These are phyloP conservation scores for Tenrec ecaudatus DNA, from an alignment of 2,113 vertebrate species.

Conservation along the genomic window DNA sequence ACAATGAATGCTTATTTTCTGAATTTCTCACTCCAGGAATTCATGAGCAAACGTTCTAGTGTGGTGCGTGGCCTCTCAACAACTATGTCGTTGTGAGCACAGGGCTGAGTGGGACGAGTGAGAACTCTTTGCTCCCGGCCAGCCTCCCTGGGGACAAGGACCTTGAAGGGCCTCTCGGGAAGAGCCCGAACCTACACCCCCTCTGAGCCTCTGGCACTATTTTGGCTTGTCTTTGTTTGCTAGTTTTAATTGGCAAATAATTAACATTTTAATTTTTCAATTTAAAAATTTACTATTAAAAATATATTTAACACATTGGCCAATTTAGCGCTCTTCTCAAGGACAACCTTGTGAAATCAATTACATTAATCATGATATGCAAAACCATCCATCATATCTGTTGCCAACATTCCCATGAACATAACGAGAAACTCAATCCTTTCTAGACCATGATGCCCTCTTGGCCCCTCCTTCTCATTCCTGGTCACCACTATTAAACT, in stretches of 20 bases:
- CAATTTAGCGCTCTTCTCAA: neutral
- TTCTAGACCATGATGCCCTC: neutral
- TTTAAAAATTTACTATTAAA: no score
- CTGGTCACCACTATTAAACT: neutral
- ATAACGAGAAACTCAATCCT: neutral
- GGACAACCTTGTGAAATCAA: neutral
- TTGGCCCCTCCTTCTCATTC: neutral
- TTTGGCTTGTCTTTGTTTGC: neutral
- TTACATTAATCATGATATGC: neutral
- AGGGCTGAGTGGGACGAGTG: accelerated
- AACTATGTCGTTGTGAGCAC: neutral
- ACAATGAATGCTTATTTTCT: neutral
- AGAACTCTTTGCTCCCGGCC: accelerated
- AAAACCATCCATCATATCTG: neutral
- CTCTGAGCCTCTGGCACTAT: neutral
- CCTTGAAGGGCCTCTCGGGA: no score
- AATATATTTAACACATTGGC: neutral
- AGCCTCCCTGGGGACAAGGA: neutral
- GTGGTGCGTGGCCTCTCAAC: neutral
- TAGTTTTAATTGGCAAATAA: neutral
- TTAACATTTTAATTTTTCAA: neutral
- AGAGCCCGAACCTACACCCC: accelerated
- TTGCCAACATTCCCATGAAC: neutral
- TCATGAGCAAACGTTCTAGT: neutral
- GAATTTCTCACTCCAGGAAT: neutral